These are phyloP conservation scores for Metridium senile DNA, from an alignment of 92 coral and sea anemone species.

Conservation along the genomic window DNA sequence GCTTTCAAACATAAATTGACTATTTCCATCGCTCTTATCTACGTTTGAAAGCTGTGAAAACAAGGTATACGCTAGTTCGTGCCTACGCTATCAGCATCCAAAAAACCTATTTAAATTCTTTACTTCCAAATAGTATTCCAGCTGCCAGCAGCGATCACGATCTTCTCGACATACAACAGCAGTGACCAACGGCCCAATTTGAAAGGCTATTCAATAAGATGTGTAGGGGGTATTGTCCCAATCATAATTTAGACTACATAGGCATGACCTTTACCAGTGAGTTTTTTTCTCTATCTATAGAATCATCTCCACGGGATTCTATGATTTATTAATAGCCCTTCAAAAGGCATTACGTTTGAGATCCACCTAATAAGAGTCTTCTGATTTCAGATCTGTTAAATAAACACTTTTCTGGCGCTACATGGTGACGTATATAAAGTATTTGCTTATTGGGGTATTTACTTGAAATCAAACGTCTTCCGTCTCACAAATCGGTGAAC, in stretches of 20 bases:
- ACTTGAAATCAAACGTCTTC: too few species aligned
- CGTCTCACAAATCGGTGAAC: too few species aligned
- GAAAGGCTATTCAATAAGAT: not conserved
- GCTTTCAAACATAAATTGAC: not conserved
- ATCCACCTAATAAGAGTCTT: not conserved
- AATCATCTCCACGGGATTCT: not conserved
- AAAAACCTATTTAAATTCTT: not conserved
- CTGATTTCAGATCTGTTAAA: conserved; percentile 4
- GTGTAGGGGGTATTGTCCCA: not conserved
- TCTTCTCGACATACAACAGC: not conserved
- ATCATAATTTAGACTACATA: not conserved
- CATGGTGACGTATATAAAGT: not conserved
- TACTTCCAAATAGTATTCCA: not conserved
- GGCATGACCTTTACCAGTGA: not conserved
- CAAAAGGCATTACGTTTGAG: not conserved
- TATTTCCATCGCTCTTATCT: not conserved
- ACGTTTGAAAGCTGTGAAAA: not conserved
- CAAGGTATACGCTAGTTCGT: not conserved
- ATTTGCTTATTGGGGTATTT: too few species aligned
- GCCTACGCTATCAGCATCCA: not conserved
- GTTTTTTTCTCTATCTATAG: not conserved
- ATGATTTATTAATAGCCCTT: not conserved
- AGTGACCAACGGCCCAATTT: not conserved
- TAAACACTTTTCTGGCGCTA: not conserved
- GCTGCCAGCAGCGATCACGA: not conserved